These are phyloP conservation scores for Caenorhabditis afra DNA, from an alignment of 2,888 invertebrate genomes.

Conservation along the genomic window DNA sequence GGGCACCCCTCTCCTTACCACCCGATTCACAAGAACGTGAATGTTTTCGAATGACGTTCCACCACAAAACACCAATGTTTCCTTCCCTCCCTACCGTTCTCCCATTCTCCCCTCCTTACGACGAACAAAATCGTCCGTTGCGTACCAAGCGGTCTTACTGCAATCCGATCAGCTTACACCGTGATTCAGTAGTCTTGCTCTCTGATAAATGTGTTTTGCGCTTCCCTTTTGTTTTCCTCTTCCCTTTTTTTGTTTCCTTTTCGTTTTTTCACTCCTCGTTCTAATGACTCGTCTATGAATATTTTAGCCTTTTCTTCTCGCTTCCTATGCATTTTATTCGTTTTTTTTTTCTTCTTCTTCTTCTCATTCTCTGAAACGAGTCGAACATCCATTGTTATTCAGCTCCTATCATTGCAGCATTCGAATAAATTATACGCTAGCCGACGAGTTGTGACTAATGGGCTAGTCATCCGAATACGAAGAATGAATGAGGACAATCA, in stretches of 20 bases:
- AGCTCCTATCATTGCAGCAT: conserved; percentile 16
- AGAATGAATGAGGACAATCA: conserved; percentile 56
- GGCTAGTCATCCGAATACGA: conserved; percentile 6
- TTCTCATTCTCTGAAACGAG: background rate
- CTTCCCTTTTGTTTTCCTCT: conserved; percentile 21
- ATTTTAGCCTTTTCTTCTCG: conserved; percentile 22
- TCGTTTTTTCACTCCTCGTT: conserved; percentile 12
- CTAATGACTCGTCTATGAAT: conserved; percentile 46
- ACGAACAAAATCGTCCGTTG: background rate
- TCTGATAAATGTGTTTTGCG: conserved; percentile 35
- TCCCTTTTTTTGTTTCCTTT: background rate
- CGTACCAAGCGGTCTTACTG: background rate
- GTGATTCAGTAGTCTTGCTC: conserved; percentile 8
- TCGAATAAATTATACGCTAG: conserved; percentile 28
- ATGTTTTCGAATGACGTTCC: conserved; percentile 23
- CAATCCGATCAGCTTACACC: conserved; percentile 14
- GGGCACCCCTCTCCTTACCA: too few species aligned
- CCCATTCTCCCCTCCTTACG: background rate
- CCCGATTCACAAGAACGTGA: background rate
- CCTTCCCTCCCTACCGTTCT: background rate
- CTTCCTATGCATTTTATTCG: conserved; percentile 18
- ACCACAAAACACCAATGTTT: background rate
- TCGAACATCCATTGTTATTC: conserved; percentile 9
- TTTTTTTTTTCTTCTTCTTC: conserved; percentile 9
- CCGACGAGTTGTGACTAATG: conserved; percentile 39